Evolutionary conservation across 2,113 vertebrate species (phyloP).

Genomic region (Callospermophilus lateralis): DNA sequence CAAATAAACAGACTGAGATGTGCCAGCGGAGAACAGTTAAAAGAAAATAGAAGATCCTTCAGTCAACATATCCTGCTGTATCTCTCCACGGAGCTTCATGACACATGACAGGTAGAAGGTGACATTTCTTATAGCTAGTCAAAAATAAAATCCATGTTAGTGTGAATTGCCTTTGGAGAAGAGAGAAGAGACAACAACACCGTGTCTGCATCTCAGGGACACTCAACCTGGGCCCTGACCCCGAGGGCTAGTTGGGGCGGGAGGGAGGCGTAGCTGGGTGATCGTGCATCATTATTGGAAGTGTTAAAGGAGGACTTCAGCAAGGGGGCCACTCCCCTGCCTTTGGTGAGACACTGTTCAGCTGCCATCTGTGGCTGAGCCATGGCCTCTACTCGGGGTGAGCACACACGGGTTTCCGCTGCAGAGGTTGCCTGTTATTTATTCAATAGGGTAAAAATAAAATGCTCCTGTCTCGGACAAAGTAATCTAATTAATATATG

Average conservation of each 20-base stretch:
- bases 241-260: not conserved
- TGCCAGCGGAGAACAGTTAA: conserved; percentile 74
- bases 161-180: conserved; percentile 77
- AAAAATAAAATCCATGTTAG: conserved; percentile 83
- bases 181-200: not conserved
- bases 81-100: conserved; percentile 80
- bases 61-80: conserved; percentile 76
- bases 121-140: conserved; percentile 82
- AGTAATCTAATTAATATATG: not conserved
- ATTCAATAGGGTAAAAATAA: not conserved
- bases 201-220: conserved; percentile 73
- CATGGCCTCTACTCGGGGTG: not conserved
- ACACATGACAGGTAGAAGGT: conserved; percentile 83
- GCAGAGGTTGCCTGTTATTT: not conserved
- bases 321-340: no score
- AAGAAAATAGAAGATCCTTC: conserved; percentile 82
- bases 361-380: conserved; percentile 14
- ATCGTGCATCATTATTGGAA: conserved; percentile 59
- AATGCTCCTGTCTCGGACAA: not conserved
- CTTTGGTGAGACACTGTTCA: not conserved
- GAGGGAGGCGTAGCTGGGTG: not conserved
- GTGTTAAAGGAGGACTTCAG: conserved; percentile 37
- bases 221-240: conserved; percentile 62
- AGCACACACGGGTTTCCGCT: not conserved
- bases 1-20: conserved; percentile 79